Evolutionary conservation across 2,797 vertebrate genomes (phyloP), one percentile per base, ranked within the genome.

Genomic region (Mus caroli): DNA sequence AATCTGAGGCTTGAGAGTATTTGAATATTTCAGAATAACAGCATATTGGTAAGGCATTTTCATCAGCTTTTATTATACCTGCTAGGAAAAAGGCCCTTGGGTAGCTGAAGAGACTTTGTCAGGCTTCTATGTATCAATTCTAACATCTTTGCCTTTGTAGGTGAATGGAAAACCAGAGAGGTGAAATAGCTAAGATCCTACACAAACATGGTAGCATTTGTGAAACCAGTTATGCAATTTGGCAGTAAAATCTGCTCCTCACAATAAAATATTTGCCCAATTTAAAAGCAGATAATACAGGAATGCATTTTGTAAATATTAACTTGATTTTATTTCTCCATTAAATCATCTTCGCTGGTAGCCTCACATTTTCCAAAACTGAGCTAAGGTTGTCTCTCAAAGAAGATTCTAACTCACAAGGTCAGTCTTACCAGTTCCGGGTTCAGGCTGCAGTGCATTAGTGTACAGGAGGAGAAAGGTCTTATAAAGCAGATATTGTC

Each of bases 241-340:
- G 78, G n/a, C 87, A 83, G 52, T 94, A 78, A 95, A 95, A 91
- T 82, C 46, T 86, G 43, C 46, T 89, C 54, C 78, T 34, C 34
- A 40, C 60, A 62, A 64, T 95, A 76, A 96, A 95, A 62, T 94
- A 76, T 64, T 9, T 34, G 62, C n/a, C 52, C 92, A 77, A 71
- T 77, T 46, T 76, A 60, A 79, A 95, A 78, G 62, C 75, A 91
- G 93, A 86, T 50, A 83, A 73, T 54, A 96, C 76, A 69, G 40
- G 43, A 76, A 31, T 73, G 13, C 82, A 82, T 54, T 96, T 91
- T 90, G 54, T 91, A 89, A 96, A 92, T 90, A 92, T 62, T 91
- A 83, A 85, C 73, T 46, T 20, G 89, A 92, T 83, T 96, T 95
- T 95, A 94, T 83, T 94, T 95, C 54, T 75, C 90, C 43, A 56